phyloP scores from a whole-genome alignment of 2,797 vertebrate species.

The Bradypodion pumilum region DNA sequence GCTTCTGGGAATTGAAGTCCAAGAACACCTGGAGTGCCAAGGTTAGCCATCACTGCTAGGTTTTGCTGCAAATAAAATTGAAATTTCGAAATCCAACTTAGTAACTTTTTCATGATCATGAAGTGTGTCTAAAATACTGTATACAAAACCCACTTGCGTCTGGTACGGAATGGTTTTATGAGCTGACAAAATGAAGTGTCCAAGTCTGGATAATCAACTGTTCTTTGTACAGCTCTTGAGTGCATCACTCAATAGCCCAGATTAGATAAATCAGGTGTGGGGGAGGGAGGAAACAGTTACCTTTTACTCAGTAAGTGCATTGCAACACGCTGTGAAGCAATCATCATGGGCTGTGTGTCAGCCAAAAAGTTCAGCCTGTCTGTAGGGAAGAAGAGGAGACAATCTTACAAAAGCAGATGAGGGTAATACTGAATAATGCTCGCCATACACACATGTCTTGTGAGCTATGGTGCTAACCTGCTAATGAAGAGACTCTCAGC shows the following conservation, averaged over 20 bases:
- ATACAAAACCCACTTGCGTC: fast-evolving
- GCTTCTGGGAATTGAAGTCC: too few relatives aligned
- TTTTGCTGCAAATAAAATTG: not conserved
- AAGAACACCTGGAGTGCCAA: too few relatives aligned
- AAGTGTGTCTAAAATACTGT: not conserved
- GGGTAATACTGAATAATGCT: not conserved
- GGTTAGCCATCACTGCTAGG: too few relatives aligned
- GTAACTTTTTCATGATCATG: not conserved
- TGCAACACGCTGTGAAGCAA: constrained; percentile 44
- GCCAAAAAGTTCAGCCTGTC: fast-evolving
- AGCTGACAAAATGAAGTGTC: constrained; percentile 9
- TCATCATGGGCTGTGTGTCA: constrained; percentile 1
- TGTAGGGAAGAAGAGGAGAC: not conserved
- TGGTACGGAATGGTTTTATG: fast-evolving
- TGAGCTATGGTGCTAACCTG: not conserved
- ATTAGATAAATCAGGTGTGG: not conserved
- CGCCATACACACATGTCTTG: not conserved
- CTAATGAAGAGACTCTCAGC: not conserved
- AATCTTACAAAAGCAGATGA: not conserved
- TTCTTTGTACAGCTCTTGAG: constrained; percentile 33
- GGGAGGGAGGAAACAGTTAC: constrained; percentile 13
- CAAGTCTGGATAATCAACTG: not conserved
- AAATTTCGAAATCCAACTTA: not conserved
- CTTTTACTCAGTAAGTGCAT: constrained; percentile 33
- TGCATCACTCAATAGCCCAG: not conserved